Evolutionary conservation across 2,797 vertebrate genomes (phyloP), one percentile per base, ranked within the genome.

Genomic region (Coluber constrictor): DNA sequence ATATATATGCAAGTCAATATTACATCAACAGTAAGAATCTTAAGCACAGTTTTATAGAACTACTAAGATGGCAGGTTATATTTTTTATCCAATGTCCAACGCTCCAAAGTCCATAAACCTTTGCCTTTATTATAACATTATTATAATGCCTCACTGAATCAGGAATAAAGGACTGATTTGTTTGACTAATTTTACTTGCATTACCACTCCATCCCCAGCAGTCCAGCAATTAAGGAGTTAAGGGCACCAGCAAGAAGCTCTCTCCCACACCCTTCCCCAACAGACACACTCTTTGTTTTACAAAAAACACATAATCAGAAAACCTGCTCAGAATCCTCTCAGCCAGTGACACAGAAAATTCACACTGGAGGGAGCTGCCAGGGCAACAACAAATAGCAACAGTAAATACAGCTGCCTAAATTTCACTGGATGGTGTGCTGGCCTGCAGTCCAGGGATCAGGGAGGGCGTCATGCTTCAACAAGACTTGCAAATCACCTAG

Each of bases 311-410:
- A 98, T 98, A 97, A 98, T 98, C 98, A 98, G 98, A 90, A 98
- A 98, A 96, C 98, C 97, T 97, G 98, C 98, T 98, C 98, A 98
- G 98, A 99, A 99, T 98, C 98, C 98, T 98, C 98, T 97, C 97
- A 98, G 97, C 97, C 98, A 98, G 98, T 98, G 98, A 98, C 98
- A 99, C 98, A 98, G 98, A 98, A 98, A 99, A 98, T 98, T 98
- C 98, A 98, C 98, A 98, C 98, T 97, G 96, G 94, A 97, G 56
- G 94, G 95, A 98, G 98, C 98, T 98, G 98, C 98, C 98, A 97
- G 98, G 98, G 98, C 96, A 98, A 98, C 98, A 98, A 97, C 98
- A 98, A 98, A 97, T 95, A 97, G 98, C 98, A 97, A 97, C 98
- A 97, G 98, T 98, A 98, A 98, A 98, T 98, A 98, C 98, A 98